These are phyloP conservation scores for Corticium candelabrum DNA, from an alignment of 37 sponge, comb jelly and placozoan genomes.

Conservation along the genomic window DNA sequence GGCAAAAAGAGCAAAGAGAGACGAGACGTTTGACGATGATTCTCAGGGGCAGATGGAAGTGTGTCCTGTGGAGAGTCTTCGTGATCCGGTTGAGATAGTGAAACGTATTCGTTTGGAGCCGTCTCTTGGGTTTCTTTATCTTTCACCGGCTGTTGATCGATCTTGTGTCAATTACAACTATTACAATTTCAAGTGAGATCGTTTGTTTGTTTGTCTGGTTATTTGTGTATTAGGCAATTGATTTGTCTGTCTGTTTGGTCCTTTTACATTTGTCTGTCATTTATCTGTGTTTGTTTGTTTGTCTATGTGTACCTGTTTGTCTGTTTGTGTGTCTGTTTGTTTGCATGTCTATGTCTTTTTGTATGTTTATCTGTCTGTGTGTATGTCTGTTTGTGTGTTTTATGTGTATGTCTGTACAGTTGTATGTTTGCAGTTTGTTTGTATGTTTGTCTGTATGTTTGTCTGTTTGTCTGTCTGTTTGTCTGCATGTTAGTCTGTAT, in stretches of 20 bases:
- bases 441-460: too few relatives aligned
- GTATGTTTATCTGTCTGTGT: too few relatives aligned
- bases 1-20: too few relatives aligned
- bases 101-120: conserved; percentile 62
- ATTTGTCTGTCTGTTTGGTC: background rate
- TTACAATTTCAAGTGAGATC: conserved; percentile 66
- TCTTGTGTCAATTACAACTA: conserved; percentile 74
- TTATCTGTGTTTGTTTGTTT: background rate
- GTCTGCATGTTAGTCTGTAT: too few relatives aligned
- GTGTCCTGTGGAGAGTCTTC: too few relatives aligned
- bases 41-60: too few relatives aligned
- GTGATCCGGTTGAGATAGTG: conserved; percentile 32
- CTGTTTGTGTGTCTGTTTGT: too few relatives aligned
- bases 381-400: too few relatives aligned
- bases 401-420: background rate
- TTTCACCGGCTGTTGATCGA: conserved; percentile 50
- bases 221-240: background rate
- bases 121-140: conserved; percentile 86
- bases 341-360: too few relatives aligned
- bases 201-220: background rate
- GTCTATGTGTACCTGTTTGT: too few relatives aligned
- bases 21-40: too few relatives aligned
- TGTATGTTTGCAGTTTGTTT: background rate
- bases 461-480: too few relatives aligned
- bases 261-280: background rate